Base-by-base conservation (phyloP, 2,113 vertebrate species). In the Dicrurus megarhynchus region DNA sequence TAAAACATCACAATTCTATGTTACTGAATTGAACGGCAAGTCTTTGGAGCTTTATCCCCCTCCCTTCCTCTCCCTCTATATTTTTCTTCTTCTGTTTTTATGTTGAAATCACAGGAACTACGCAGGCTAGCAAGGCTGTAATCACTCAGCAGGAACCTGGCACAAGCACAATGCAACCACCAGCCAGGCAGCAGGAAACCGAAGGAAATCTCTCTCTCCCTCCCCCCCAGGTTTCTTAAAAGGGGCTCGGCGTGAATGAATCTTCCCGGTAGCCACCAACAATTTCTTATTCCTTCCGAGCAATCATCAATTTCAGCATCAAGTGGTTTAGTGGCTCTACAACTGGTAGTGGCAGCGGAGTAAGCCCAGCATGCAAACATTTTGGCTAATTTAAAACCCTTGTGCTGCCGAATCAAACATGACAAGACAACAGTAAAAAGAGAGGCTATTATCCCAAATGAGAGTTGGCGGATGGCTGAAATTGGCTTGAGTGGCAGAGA, bases 341-440 rank as follows among this genome's bases (percentile, higher is more conserved):
- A 93, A 92, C 95, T 90, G 90, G 87, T 90, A 79, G 64, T 94
- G 94, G 93, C 73, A 90, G 96, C 26, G 4, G 94, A 96, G 91
- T 77, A 94, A 97, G 95, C 98, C 73, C 98, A 98, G 98, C 96
- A 89, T 94, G 97, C 92, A 96, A 95, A 97, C 84, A 8, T 94
- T 98, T 97, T 89, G 95, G 96, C 98, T 98, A 96, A 98, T 98
- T 98, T 98, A 98, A 98, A 98, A 97, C 93, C 97, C 96, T 98
- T 84, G 95, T 95, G 97, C 94, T 84, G 96, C 88, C 20, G 95
- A 98, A 98, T 98, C 98, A 97, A 98, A 98, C 95, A 95, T 97
- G 98, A 98, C 97, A 98, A 97, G 97, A 96, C 93, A 93, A 90
- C 81, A 95, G 96, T 95, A 96, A 97, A 97, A 97, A 96, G 97